Evolutionary conservation across 2,888 invertebrate genomes (phyloP), one percentile per base, ranked within the genome.

Genomic region (Stratiomys singularior): DNA sequence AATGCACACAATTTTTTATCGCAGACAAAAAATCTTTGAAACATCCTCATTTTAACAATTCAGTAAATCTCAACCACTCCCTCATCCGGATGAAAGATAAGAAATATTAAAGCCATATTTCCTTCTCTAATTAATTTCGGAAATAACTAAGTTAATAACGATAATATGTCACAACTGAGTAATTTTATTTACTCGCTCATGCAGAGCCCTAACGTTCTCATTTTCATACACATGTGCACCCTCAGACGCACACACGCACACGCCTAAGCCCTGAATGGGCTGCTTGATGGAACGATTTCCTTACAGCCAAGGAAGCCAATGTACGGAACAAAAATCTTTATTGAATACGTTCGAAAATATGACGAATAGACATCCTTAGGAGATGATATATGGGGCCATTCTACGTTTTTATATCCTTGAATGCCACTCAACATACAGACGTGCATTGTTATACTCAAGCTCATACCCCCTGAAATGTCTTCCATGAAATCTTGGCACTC

Each of bases 271-370:
- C 37, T 37, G 9, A 37, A 37, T 37, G 37, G 1, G 5, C 37
- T 66, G 69, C 2, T 25, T 47, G 69, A 69, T 47, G 25, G 21
- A 47, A 47, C 23, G 46, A 47, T 47, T 69, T 21, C 18, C 69
- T 27, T 21, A 1, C 21, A 47, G 15, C n/a, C 23, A 47, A 60
- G 27, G 30, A 47, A 60, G 27, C n/a, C 23, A 69, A 25, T 23
- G 69, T 47, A 47, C 69, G 46, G n/a, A 46, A 47, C 47, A 69
- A 67, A 69, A 69, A 69, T 69, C 69, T 69, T 69, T 69, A 60
- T 58, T 74, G 74, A 74, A 74, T 74, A 52, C 58, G 37, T 74
- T 44, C 60, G 74, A 74, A 60, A 74, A 74, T 58, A 74, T 44
- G 60, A 74, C 60, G 74, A 60, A 74, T 60, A 74, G 74, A 74